These are phyloP conservation scores for Athalia cordata DNA, from an alignment of 2,888 invertebrate genomes.

Conservation along the genomic window DNA sequence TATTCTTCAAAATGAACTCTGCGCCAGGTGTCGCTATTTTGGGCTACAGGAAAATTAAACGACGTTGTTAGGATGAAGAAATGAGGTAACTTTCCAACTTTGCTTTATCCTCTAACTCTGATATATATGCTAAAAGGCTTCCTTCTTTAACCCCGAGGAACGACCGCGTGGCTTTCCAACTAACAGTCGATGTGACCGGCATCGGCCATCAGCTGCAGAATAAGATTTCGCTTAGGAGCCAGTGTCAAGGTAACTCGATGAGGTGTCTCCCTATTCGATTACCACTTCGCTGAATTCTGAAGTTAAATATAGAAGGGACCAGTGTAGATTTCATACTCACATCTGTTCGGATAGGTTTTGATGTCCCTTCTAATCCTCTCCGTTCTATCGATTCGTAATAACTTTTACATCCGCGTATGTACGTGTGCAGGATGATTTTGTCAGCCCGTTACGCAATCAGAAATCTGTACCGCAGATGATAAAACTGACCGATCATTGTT, in stretches of 20 bases:
- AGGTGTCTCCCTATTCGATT: slow-evolving; percentile 27
- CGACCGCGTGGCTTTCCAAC: background rate
- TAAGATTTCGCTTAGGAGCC: slow-evolving; percentile 12
- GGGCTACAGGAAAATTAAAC: background rate
- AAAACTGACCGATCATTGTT: too few relatives aligned
- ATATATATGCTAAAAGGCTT: background rate
- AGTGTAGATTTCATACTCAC: too few relatives aligned
- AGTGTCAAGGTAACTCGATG: slow-evolving; percentile 35
- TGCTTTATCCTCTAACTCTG: too few relatives aligned
- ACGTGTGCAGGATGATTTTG: too few relatives aligned
- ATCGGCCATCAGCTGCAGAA: background rate
- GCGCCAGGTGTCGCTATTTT: too few relatives aligned
- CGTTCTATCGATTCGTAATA: too few relatives aligned
- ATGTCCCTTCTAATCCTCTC: too few relatives aligned
- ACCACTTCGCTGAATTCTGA: background rate
- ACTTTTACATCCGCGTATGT: too few relatives aligned
- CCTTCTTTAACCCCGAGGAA: background rate
- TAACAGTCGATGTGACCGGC: background rate
- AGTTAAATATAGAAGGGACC: background rate
- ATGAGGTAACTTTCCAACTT: background rate
- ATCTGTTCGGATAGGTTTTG: too few relatives aligned
- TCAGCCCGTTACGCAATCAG: too few relatives aligned
- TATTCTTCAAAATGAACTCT: too few relatives aligned
- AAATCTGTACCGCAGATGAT: too few relatives aligned
- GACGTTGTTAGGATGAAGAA: background rate